These are phyloP conservation scores for Dinothrombium tinctorium DNA, from an alignment of 1,140 invertebrate genomes.

Conservation along the genomic window DNA sequence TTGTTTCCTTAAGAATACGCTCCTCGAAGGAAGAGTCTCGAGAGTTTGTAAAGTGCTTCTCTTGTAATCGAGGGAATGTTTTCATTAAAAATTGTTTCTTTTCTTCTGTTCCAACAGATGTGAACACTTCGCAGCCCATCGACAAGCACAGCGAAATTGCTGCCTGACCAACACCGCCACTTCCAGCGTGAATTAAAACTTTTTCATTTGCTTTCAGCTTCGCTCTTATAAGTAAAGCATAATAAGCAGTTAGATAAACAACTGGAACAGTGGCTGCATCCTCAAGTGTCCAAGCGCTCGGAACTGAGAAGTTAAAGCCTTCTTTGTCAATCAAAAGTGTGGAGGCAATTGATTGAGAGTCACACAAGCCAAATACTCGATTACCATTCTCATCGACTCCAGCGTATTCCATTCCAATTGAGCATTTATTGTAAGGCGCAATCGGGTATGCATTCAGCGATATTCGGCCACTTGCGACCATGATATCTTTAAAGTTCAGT, in stretches of 20 bases:
- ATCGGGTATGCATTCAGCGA: not conserved
- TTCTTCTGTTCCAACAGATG: slow-evolving; percentile 35
- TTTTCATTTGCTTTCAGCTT: slow-evolving; percentile 51
- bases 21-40: slow-evolving; percentile 29
- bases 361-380: slow-evolving; percentile 78
- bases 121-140: slow-evolving; percentile 59
- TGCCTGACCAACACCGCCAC: slow-evolving; percentile 82
- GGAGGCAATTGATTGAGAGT: slow-evolving; percentile 66
- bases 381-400: slow-evolving; percentile 43
- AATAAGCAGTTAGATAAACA: slow-evolving; percentile 52
- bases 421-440: slow-evolving; percentile 23
- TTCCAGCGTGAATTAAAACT: slow-evolving; percentile 81
- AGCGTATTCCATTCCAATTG: slow-evolving; percentile 71
- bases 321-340: slow-evolving; percentile 31
- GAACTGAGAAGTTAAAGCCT: slow-evolving; percentile 79
- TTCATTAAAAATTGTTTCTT: slow-evolving; percentile 26
- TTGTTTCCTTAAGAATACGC: slow-evolving; percentile 20
- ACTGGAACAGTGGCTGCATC: slow-evolving; percentile 81
- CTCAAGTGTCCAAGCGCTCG: slow-evolving; percentile 59
- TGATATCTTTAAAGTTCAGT: slow-evolving; percentile 89
- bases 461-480: slow-evolving; percentile 26
- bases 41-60: slow-evolving; percentile 29
- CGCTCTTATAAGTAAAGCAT: slow-evolving; percentile 44
- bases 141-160: slow-evolving; percentile 72
- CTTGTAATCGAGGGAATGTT: slow-evolving; percentile 25